phyloP scores from a whole-genome alignment of 2,113 vertebrate species.

The Cricetomys ansorgei region DNA sequence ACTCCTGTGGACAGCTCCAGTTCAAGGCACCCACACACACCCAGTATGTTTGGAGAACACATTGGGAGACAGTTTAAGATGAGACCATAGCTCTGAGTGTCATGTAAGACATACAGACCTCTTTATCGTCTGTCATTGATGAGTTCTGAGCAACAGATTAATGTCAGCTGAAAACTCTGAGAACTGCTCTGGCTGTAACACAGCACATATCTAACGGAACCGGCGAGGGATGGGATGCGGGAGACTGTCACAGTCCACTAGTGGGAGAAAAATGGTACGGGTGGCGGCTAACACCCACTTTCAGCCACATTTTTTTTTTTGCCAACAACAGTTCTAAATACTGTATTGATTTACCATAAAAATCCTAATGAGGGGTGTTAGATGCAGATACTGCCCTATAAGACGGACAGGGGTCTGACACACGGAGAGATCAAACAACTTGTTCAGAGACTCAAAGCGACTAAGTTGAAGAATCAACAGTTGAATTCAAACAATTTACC shows the following conservation, averaged over 20 bases:
- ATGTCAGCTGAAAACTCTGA: neutral
- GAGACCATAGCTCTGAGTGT: constrained; percentile 2
- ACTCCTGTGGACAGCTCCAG: neutral
- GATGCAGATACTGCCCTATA: neutral
- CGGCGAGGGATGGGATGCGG: neutral
- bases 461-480: neutral
- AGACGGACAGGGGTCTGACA: neutral
- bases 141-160: constrained; percentile 17
- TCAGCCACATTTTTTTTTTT: neutral
- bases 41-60: neutral
- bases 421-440: neutral
- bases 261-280: neutral
- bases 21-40: neutral
- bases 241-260: neutral
- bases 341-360: neutral
- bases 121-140: neutral
- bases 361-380: neutral
- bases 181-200: neutral
- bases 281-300: neutral
- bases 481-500: neutral
- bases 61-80: neutral
- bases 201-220: neutral
- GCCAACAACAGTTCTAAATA: neutral
- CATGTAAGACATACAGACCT: neutral
- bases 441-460: neutral